phyloP scores from a whole-genome alignment of 1,140 invertebrate species.

The Ditylenchus dipsaci region DNA sequence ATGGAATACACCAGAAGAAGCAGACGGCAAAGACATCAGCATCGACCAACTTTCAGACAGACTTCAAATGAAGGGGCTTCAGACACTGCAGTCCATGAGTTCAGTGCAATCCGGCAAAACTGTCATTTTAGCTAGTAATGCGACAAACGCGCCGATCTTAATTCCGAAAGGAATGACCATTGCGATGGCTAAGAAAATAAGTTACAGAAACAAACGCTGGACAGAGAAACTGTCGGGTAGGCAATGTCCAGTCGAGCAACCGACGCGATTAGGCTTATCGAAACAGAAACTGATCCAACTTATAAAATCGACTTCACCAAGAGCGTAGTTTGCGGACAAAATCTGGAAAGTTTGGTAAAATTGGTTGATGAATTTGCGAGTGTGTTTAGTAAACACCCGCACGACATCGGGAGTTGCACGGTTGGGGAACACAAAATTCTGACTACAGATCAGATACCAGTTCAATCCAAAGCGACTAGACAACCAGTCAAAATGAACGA shows the following conservation, averaged over 20 bases:
- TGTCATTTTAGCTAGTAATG: too few species aligned
- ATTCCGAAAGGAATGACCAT: not conserved
- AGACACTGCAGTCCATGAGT: too few species aligned
- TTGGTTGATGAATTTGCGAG: slow-evolving; percentile 1
- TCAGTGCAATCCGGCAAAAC: too few species aligned
- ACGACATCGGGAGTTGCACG: slow-evolving; percentile 11
- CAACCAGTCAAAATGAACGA: not conserved
- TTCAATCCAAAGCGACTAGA: not conserved
- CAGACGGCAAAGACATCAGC: too few species aligned
- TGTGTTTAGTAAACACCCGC: slow-evolving; percentile 9
- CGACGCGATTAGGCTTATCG: not conserved
- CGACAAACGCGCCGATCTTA: not conserved
- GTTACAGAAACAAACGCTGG: not conserved
- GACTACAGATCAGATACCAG: not conserved
- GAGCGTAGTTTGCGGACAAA: not conserved
- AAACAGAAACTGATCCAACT: not conserved
- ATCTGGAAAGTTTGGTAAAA: not conserved
- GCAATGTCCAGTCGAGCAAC: not conserved
- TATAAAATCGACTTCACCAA: not conserved
- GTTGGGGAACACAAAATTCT: slow-evolving; percentile 7
- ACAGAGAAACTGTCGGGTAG: not conserved
- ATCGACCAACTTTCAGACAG: too few species aligned
- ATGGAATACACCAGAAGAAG: too few species aligned
- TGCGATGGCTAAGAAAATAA: not conserved
- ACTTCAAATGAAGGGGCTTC: too few species aligned